Base-by-base conservation (phyloP, 2,113 vertebrate genomes). In the Cryptomyrus ogoouensis region DNA sequence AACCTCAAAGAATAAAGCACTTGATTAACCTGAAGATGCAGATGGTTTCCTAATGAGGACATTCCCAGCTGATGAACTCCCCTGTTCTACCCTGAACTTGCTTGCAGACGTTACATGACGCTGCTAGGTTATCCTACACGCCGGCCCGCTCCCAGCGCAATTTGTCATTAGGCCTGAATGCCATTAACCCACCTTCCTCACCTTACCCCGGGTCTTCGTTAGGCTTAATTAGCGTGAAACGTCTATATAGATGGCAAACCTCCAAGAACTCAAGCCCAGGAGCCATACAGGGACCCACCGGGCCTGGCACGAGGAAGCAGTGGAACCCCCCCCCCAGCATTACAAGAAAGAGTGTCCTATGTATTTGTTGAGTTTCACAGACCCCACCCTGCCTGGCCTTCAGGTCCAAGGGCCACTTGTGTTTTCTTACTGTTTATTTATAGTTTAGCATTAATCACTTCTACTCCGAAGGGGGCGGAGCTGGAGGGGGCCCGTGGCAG, bases 401-500 rank as follows among this genome's bases (percentile, higher is more conserved):
- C 93, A 89, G 90, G 92, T 92, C 89, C 89, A 91, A 93, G 89
- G 74, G 91, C 53, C 89, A 50, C 74, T 94, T 94, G 91, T 91
- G 85, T 90, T 90, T 91, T 90, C 89, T 90, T 89, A 90, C 89
- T 94, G 94, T 95, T 95, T 94, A 92, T 90, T 87, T 91, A 92
- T 89, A 92, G 95, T 95, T 95, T 93, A 85, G 93, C 92, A 95
- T 95, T 96, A 95, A 96, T 93, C 94, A 93, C 92, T 90, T 58
- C 53, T 91, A 89, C 91, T 92, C 93, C 93, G 91, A 89, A 91
- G 93, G 93, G 91, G 87, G 5, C 12, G 35, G n/a, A 77, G 88
- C 27, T 1, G 91, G 91, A 49, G 70, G 85, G 90, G 58, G 46
- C 77, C 80, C 87, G 52, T 90, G 91, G 85, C 52, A 47, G 42